Evolutionary conservation across 1,140 invertebrate species (phyloP), one percentile per base, ranked within the genome.

Genomic region (Oppia nitens): DNA sequence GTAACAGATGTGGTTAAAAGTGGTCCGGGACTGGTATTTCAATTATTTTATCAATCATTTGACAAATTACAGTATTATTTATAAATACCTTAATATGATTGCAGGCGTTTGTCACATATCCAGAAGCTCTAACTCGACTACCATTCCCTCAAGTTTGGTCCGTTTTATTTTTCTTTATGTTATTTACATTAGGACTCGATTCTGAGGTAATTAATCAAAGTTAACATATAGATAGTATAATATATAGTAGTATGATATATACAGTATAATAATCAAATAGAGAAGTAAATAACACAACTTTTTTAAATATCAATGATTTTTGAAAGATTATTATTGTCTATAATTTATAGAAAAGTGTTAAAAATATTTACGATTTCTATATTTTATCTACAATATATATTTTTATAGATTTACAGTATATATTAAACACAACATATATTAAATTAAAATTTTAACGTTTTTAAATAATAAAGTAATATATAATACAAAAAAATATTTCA

Each of bases 181-280:
- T 75, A 24, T 68, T 74, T 60, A 72, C 69, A 20, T 63, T 75
- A 11, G 73, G 73, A 1, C 54, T 75, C 14, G 86, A 86, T 2
- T 84, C 83, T 56, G 78, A 68, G 58, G 65, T 68, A 61, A 59
- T 24, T 50, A 48, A 11, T 45, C n/a, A n/a, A 45, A 45, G n/a
- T n/a, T n/a, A 11, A 45, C 11, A 45, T n/a, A n/a, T 11, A 45
- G n/a, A 45, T n/a, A 11, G n/a, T 45, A 11, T n/a, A 45, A 11
- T 11, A 11, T n/a, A 11, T 9, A 45, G n/a, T 11, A 45, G n/a
- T 45, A 45, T 11, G 40, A 50, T 6, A 50, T 23, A n/a, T n/a
- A n/a, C n/a, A n/a, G n/a, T n/a, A n/a, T n/a, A n/a, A n/a, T n/a
- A n/a, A n/a, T n/a, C n/a, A 50, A 50, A 11, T 50, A 23, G 6